These are phyloP conservation scores for Pongo pygmaeus DNA, from an alignment of 2,113 vertebrate species.

Conservation along the genomic window DNA sequence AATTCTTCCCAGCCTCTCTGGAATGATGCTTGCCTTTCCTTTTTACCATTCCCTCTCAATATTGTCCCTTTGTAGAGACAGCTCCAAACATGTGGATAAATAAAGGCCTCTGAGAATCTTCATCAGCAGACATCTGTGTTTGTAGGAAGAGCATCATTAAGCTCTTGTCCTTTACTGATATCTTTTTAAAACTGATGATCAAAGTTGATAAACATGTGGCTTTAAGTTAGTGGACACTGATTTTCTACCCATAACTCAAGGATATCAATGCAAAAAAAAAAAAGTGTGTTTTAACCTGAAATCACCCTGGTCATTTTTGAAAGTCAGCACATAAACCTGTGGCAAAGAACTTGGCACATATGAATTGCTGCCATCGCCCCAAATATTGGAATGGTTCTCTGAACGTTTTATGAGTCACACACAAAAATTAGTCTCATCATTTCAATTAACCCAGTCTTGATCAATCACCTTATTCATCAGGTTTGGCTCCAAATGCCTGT, in stretches of 20 bases:
- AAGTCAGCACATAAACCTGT: neutral
- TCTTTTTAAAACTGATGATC: neutral
- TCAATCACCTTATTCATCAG: constrained; percentile 39
- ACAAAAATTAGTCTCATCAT: neutral
- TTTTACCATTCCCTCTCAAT: neutral
- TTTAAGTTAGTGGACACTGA: neutral
- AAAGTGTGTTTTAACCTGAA: neutral
- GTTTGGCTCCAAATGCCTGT: constrained; percentile 8
- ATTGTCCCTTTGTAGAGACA: neutral
- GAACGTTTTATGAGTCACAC: constrained; percentile 46
- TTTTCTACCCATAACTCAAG: constrained; percentile 2
- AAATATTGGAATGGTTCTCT: constrained; percentile 21
- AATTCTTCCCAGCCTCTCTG: neutral
- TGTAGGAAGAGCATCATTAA: neutral
- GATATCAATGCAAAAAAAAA: neutral
- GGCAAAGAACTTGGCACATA: neutral
- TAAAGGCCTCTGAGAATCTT: neutral
- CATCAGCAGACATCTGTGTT: neutral
- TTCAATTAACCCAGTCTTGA: constrained; percentile 44
- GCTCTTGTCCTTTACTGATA: neutral
- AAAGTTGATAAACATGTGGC: neutral
- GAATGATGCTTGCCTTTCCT: neutral
- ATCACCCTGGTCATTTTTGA: neutral
- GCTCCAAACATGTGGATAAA: neutral
- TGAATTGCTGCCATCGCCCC: neutral